Conservation (phyloP, 2,888 invertebrate species). For the Leptinotarsa juncta region DNA sequence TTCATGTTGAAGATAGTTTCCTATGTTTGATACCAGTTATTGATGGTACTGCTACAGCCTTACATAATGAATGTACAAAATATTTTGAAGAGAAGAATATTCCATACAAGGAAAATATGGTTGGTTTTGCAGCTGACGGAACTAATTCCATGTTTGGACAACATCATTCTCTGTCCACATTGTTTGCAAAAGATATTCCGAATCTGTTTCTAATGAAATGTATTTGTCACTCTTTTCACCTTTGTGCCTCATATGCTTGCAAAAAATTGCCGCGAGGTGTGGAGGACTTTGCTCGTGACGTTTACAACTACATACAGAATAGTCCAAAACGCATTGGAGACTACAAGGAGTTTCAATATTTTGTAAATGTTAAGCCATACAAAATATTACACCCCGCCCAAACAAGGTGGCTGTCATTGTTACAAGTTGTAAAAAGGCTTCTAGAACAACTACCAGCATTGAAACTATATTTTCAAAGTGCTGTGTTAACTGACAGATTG, state of each 20-base stretch:
- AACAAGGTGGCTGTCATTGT: neutral
- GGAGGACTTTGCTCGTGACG: neutral
- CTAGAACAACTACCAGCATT: neutral
- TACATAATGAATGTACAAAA: slow-evolving; percentile 44
- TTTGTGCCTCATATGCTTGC: neutral
- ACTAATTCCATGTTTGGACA: slow-evolving; percentile 57
- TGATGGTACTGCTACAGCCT: slow-evolving; percentile 41
- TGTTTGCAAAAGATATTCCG: neutral
- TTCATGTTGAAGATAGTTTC: slow-evolving; percentile 33
- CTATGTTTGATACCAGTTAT: slow-evolving; percentile 46
- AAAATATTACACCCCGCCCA: neutral
- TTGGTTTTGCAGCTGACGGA: slow-evolving; percentile 60
- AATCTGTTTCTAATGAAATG: neutral
- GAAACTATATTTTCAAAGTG: neutral
- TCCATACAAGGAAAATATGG: slow-evolving; percentile 54
- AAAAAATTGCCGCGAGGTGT: neutral
- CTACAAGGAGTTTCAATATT: neutral
- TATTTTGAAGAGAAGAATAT: slow-evolving; percentile 47
- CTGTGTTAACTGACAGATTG: neutral
- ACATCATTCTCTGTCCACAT: slow-evolving; percentile 42
- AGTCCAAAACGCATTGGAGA: neutral
- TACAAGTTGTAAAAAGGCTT: neutral
- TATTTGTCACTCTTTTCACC: neutral
- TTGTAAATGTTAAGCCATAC: neutral
- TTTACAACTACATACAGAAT: neutral